phyloP scores from a whole-genome alignment of 2,888 invertebrate genomes.

The Temnothorax ravouxi region DNA sequence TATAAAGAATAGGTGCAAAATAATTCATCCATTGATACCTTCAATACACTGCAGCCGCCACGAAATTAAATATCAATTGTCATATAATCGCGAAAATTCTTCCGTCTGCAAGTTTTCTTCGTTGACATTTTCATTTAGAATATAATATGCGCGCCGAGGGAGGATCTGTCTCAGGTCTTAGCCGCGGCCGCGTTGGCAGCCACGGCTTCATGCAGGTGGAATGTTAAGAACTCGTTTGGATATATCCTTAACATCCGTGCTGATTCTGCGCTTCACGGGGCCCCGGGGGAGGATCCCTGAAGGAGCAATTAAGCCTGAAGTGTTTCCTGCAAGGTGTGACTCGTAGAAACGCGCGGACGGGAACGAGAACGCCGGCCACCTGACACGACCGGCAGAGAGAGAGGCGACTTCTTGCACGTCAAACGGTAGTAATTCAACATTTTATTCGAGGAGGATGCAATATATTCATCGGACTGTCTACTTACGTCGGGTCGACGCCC shows the following conservation, averaged over 20 bases:
- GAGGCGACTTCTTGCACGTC: constrained; percentile 78
- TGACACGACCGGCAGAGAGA: constrained; percentile 78
- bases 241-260: constrained; percentile 75
- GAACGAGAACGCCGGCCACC: constrained; percentile 84
- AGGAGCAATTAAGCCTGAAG: constrained; percentile 85
- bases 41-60: background rate
- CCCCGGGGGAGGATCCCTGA: constrained; percentile 77
- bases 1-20: background rate
- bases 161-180: constrained; percentile 56
- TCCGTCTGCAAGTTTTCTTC: constrained; percentile 14
- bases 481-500: constrained; percentile 65
- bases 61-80: background rate
- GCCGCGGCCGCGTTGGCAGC: constrained; percentile 46
- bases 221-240: constrained; percentile 78
- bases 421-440: constrained; percentile 82
- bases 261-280: constrained; percentile 75
- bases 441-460: constrained; percentile 83
- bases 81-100: constrained; percentile 1
- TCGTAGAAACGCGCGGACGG: constrained; percentile 79
- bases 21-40: background rate
- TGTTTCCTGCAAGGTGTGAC: constrained; percentile 86
- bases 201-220: constrained; percentile 68
- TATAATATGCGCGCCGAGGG: constrained; percentile 38
- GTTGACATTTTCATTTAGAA: constrained; percentile 26
- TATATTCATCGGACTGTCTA: constrained; percentile 79